Percentiles rank a stretch among this genome's conserved stretches.
These are phyloP conservation scores for Eristalis pertinax DNA, from an alignment of 2,888 invertebrate species.

Conservation along the genomic window DNA sequence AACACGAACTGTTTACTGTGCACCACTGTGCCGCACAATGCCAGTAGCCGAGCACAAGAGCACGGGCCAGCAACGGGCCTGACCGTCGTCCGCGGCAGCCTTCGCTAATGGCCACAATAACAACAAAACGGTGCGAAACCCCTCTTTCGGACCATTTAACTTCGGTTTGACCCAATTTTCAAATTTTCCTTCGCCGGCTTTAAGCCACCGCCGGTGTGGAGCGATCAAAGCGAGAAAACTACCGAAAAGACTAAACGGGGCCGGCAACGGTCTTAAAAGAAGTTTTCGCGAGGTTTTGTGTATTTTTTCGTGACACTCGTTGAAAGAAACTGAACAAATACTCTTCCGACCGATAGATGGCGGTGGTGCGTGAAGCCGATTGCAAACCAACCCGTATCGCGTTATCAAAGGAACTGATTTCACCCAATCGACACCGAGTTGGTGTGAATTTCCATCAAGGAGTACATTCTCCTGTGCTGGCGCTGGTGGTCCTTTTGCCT, in stretches of 20 bases:
- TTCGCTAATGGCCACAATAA: slow-evolving; percentile 45
- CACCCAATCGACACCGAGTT: slow-evolving; percentile 70
- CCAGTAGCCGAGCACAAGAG: too few species aligned
- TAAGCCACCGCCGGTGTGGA: not conserved
- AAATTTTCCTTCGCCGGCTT: not conserved
- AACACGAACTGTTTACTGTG: slow-evolving; percentile 26
- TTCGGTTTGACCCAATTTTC: slow-evolving; percentile 53
- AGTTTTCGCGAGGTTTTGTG: not conserved
- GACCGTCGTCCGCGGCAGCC: not conserved
- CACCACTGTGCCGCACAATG: not conserved
- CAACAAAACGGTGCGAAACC: slow-evolving; percentile 20
- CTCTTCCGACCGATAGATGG: slow-evolving; percentile 54
- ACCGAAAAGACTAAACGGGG: not conserved
- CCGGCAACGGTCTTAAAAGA: too few species aligned
- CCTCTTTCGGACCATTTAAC: slow-evolving; percentile 52
- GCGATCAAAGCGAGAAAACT: not conserved
- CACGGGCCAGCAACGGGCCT: not conserved
- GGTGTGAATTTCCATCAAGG: slow-evolving; percentile 67
- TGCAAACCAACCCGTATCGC: slow-evolving; percentile 67
- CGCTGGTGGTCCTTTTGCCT: slow-evolving; percentile 4
- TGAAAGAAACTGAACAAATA: not conserved
- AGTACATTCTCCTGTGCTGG: slow-evolving; percentile 53
- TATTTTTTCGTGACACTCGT: not conserved
- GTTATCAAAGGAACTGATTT: slow-evolving; percentile 72
- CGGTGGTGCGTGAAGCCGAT: slow-evolving; percentile 58